Conservation (phyloP, 2,888 invertebrate species). For the Gymnosoma rotundatum region DNA sequence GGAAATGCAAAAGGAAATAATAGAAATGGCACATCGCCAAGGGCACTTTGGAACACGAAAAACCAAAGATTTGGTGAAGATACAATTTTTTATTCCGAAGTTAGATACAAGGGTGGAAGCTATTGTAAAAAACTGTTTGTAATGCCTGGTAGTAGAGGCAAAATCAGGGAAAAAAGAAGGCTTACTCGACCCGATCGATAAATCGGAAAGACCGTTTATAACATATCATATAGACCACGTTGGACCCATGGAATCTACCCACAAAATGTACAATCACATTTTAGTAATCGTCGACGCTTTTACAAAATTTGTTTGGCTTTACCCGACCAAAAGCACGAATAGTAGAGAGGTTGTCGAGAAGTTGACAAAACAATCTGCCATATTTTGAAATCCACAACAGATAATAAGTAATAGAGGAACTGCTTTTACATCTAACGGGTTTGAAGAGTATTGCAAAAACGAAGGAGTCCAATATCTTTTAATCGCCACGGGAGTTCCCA, state of each 20-base stretch:
- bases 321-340: slow-evolving; percentile 65
- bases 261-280: slow-evolving; percentile 53
- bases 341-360: slow-evolving; percentile 61
- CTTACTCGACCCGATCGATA: too few relatives aligned
- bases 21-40: too few relatives aligned
- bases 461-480: slow-evolving; percentile 75
- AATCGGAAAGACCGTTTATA: too few relatives aligned
- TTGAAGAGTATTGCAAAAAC: slow-evolving; percentile 74
- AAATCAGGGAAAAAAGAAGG: too few relatives aligned
- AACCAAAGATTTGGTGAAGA: too few relatives aligned
- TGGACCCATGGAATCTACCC: slow-evolving; percentile 48
- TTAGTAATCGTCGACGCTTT: slow-evolving; percentile 39
- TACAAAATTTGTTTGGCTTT: slow-evolving; percentile 73
- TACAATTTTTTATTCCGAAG: too few relatives aligned
- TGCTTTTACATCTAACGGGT: slow-evolving; percentile 68
- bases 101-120: too few relatives aligned
- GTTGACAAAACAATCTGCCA: slow-evolving; percentile 43
- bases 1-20: too few relatives aligned
- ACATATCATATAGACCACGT: too few relatives aligned
- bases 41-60: too few relatives aligned
- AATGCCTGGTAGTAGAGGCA: too few relatives aligned
- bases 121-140: too few relatives aligned
- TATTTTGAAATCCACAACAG: slow-evolving; percentile 21
- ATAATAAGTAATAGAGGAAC: slow-evolving; percentile 44
- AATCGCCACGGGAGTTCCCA: slow-evolving; percentile 72